phyloP scores from a whole-genome alignment of 2,797 vertebrate genomes.

The Clarias pachynema region DNA sequence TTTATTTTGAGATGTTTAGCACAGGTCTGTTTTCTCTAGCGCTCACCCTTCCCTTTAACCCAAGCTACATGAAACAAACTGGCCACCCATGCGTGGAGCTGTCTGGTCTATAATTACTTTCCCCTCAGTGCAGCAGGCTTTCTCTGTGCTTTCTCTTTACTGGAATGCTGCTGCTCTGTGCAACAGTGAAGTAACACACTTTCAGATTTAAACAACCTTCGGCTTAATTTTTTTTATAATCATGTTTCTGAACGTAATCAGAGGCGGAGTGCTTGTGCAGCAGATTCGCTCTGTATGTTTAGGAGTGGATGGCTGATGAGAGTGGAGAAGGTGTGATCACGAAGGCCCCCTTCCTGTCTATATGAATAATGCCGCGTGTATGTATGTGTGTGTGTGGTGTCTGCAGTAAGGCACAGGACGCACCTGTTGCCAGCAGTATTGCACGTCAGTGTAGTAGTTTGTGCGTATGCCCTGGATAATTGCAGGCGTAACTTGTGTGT shows the following conservation, averaged over 20 bases:
- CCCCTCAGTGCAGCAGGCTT: neutral
- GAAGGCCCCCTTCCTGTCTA: conserved; percentile 30
- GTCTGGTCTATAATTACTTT: conserved; percentile 25
- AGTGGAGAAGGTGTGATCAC: conserved; percentile 28
- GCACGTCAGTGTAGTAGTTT: conserved; percentile 16
- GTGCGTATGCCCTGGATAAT: neutral
- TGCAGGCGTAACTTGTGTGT: neutral
- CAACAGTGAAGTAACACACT: neutral
- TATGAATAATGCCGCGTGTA: conserved; percentile 10
- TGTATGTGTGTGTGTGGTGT: conserved; percentile 22
- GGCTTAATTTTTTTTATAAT: neutral
- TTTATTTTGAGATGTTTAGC: conserved; percentile 10
- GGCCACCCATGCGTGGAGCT: conserved; percentile 9
- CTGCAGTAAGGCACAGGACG: conserved; percentile 36
- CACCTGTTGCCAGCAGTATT: conserved; percentile 36
- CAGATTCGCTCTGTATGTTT: conserved; percentile 8
- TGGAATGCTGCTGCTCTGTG: neutral
- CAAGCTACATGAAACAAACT: neutral
- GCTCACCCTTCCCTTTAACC: conserved; percentile 12
- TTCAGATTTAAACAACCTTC: neutral
- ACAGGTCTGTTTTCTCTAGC: neutral
- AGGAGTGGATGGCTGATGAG: neutral
- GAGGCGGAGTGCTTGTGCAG: neutral
- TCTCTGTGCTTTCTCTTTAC: neutral
- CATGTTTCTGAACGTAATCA: neutral